Base-by-base conservation (phyloP, 1,140 invertebrate species). In the Schlechtendalia chinensis region DNA sequence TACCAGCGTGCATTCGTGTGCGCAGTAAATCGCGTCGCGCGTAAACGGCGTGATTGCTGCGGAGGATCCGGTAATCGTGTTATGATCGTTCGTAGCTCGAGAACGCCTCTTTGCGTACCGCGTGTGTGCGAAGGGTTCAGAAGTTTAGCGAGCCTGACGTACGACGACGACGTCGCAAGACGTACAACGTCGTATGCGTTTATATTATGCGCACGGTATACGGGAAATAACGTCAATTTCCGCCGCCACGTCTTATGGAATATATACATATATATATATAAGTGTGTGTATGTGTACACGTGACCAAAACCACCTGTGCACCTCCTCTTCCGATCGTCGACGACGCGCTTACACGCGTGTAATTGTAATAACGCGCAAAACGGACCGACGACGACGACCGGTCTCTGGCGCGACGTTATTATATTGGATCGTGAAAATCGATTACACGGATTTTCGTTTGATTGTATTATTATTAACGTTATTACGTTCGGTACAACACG, bases 211-310 rank as follows among this genome's bases (percentile, higher is more conserved):
- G 39, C 32, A 39, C 8, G 3, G 32, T 56, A 27, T 27, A 19
- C 47, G 47, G 69, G 69, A 72, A 72, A 72, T 72, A 4, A 72
- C 69, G 69, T 54, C 50, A 17, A 72, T 72, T 72, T 72, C 69
- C 69, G 29, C 24, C 29, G 47, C 27, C 69, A 8, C 22, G 22
- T 22, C 1, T 22, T 22, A 58, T 22, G 8, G 5, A n/a, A 54
- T 54, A 54, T 8, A n/a, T n/a, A n/a, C 17, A 54, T 53, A 53
- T 53, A 14, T 14, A 53, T 53, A 14, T 53, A 53, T 53, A 53
- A 12, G 1, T 53, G 14, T n/a, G n/a, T n/a, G n/a, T n/a, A n/a
- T n/a, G n/a, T n/a, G n/a, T n/a, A n/a, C n/a, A n/a, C n/a, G n/a
- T n/a, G n/a, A n/a, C n/a, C n/a, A n/a, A n/a, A n/a, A n/a, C n/a